These are phyloP conservation scores for roundworm (Caenorhabditis elegans) DNA, from an alignment of 1,140 invertebrate genomes.

Conservation along the genomic window DNA sequence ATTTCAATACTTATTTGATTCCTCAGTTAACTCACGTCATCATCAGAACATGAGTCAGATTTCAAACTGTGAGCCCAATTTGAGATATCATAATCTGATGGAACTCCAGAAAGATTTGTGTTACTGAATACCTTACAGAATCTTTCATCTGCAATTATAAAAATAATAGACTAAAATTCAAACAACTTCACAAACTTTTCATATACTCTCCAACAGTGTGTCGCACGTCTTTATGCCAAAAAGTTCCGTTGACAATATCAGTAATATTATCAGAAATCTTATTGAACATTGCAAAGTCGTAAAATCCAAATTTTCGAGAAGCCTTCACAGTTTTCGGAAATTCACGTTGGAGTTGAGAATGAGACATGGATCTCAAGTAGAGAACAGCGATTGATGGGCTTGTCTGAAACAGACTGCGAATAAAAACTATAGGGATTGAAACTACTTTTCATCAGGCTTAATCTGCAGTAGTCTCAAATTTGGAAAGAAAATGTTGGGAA, in stretches of 20 bases:
- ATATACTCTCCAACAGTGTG: neutral
- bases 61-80: neutral
- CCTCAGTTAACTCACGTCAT: neutral
- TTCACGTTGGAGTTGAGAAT: neutral
- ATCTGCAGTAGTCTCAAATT: too few relatives aligned
- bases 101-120: neutral
- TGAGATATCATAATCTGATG: neutral
- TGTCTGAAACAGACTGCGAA: too few relatives aligned
- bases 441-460: too few relatives aligned
- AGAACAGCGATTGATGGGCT: neutral
- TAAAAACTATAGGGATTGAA: too few relatives aligned
- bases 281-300: neutral
- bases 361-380: slow-evolving; percentile 1
- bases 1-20: neutral
- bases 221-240: neutral
- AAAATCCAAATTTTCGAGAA: neutral
- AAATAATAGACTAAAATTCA: neutral
- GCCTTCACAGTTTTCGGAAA: neutral
- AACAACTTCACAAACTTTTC: neutral
- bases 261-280: slow-evolving; percentile 16
- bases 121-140: slow-evolving; percentile 20
- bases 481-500: too few relatives aligned
- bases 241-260: neutral
- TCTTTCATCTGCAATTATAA: neutral
- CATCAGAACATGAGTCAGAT: neutral